These are phyloP conservation scores for Diadema setosum DNA, from an alignment of 35 echinoderm and acorn worm genomes.

Conservation along the genomic window DNA sequence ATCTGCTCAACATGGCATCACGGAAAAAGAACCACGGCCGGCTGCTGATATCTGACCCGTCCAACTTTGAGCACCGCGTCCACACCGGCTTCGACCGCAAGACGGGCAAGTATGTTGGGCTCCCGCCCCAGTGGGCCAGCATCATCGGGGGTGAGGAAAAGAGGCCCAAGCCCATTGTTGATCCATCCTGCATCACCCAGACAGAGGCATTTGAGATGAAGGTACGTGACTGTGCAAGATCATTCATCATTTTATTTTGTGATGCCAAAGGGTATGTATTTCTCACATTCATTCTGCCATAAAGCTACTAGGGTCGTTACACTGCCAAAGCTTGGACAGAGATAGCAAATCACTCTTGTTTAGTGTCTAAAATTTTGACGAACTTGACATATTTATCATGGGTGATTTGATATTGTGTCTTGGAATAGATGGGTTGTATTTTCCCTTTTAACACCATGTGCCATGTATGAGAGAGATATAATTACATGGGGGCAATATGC, in stretches of 20 bases:
- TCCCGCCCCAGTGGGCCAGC: constrained; percentile 77
- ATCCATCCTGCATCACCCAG: constrained; percentile 83
- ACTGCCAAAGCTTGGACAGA: no score
- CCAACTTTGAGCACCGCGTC: constrained; percentile 91
- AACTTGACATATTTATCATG: no score
- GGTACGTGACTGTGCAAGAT: constrained; percentile 47
- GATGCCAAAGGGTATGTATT: no score
- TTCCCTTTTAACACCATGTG: no score
- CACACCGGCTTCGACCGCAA: constrained; percentile 82
- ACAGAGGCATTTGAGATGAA: constrained; percentile 81
- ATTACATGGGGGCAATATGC: no score
- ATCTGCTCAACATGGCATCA: constrained; percentile 4
- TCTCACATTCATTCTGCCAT: no score
- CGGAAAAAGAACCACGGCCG: constrained; percentile 57
- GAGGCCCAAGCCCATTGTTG: constrained; percentile 82
- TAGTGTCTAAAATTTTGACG: no score
- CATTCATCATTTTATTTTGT: neutral
- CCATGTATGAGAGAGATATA: no score
- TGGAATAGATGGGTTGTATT: no score
- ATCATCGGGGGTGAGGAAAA: constrained; percentile 41
- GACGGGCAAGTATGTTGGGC: constrained; percentile 78
- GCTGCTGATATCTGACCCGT: constrained; percentile 67
- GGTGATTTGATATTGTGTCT: no score
- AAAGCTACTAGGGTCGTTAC: no score
- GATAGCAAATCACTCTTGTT: no score